Percentiles rank a stretch among this genome's conserved stretches.
phyloP scores from a whole-genome alignment of 2,888 invertebrate genomes.

The Dryadula phaetusa region DNA sequence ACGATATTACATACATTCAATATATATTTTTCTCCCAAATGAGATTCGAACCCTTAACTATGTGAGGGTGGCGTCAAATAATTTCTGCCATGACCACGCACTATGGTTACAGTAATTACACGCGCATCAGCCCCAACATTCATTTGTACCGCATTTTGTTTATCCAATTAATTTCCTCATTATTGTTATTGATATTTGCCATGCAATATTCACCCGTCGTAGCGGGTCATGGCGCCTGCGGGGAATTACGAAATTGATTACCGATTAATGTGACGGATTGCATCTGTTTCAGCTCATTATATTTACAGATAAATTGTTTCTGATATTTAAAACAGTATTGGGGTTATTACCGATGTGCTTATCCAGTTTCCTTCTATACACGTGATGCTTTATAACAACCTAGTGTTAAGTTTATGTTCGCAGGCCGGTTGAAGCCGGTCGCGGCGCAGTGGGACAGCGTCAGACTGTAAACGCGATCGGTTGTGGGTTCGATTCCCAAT shows the following conservation, averaged over 20 bases:
- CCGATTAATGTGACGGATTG: not conserved
- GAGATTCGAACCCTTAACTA: too few relatives aligned
- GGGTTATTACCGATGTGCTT: too few relatives aligned
- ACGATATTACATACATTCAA: too few relatives aligned
- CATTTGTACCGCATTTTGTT: not conserved
- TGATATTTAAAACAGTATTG: too few relatives aligned
- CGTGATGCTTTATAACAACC: too few relatives aligned
- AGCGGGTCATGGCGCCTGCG: not conserved
- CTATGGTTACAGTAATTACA: not conserved
- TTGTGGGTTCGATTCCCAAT: too few relatives aligned
- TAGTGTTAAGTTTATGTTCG: too few relatives aligned
- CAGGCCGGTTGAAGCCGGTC: too few relatives aligned
- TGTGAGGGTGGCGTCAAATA: not conserved
- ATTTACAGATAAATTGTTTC: not conserved
- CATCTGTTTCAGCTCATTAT: not conserved
- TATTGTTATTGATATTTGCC: constrained; percentile 1
- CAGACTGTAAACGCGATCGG: too few relatives aligned
- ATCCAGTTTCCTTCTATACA: too few relatives aligned
- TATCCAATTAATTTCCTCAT: constrained; percentile 10
- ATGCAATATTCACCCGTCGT: not conserved
- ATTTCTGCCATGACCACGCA: not conserved
- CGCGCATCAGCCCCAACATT: not conserved
- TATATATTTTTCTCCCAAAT: too few relatives aligned
- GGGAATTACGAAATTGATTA: not conserved
- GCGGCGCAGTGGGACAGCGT: too few relatives aligned